Evolutionary conservation across 2,113 vertebrate species (phyloP), one percentile per base, ranked within the genome.

Genomic region (Pterocles burchelli): DNA sequence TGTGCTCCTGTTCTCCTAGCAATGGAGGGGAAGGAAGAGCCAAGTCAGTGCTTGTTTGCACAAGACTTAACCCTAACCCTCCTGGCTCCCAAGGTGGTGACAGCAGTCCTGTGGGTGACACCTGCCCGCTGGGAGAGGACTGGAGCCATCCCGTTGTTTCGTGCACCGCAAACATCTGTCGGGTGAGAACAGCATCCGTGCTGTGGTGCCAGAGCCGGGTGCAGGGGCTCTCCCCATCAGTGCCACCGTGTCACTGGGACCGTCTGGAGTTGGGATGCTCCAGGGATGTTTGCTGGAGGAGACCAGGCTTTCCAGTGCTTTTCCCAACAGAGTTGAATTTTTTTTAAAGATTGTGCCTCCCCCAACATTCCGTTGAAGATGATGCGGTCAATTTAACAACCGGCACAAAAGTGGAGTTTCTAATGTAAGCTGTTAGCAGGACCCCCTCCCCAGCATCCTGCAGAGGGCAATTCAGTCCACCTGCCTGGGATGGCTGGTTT

Each of bases 111-210:
- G 26, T 62, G 1, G 11, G 45, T 63, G 83, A 36, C 78, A 65
- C 77, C 73, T 82, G 66, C 62, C 67, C 4, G 3, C 57, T 24
- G 67, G 49, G 57, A 8, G 13, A 21, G 66, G 74, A 16, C 49
- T 15, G 73, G 48, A 72, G 58, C 70, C 4, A 2, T 24, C 26
- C 68, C 1, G 2, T 17, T 54, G 48, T 22, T 80, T 26, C 19
- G 1, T 2, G 0, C 55, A 9, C n/a, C 28, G 46, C 0, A 0
- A 66, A 24, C 0, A 1, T 74, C 66, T 78, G 52, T 45, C 0
- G 3, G 78, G 52, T 82, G 85, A 73, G 70, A 67, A 0, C n/a
- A 71, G 62, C 72, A 36, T 25, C 49, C 0, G 0, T n/a, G 66
- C 79, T 21, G 78, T 2, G 5, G 51, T 90, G 82, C 66, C 58